Evolutionary conservation across 1,140 invertebrate species (phyloP), one percentile per base, ranked within the genome.

Genomic region (Micrasema minimum): DNA sequence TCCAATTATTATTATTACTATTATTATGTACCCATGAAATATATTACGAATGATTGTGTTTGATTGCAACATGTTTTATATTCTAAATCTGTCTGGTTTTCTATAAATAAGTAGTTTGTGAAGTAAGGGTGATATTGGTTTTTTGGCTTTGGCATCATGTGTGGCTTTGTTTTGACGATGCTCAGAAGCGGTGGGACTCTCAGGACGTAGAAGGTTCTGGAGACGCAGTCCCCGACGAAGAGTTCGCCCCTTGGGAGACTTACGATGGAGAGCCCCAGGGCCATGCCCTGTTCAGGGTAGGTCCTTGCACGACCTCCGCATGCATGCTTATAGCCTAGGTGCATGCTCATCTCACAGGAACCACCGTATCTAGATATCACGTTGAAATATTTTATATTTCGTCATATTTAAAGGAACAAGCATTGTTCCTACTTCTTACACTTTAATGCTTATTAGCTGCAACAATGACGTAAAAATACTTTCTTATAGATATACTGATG

Each of bases 231-330:
- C 41, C 45, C 9, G n/a, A n/a, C n/a, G 50, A 69, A 20, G 77
- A 77, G 53, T 75, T 71, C 26, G 75, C 65, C 59, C 71, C 45
- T 46, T 78, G 78, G 77, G 77, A 77, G 41, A 80, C 80, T 22
- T 78, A 72, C 75, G 80, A 77, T 68, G 75, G 78, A 14, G 81
- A 80, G 70, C 78, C 76, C 64, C 74, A 77, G 50, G 77, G 73
- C 10, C 76, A 78, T 16, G 66, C 72, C 10, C 78, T 82, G 55
- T 79, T 79, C 26, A 66, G 74, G 74, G 74, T 75, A 75, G 72
- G 74, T n/a, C n/a, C n/a, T n/a, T n/a, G n/a, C n/a, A n/a, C n/a
- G 12, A 43, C 16, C 12, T 43, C 18, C 5, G n/a, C 43, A 45
- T 45, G n/a, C 5, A 16, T 45, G 43, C 43, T 45, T 45, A 14